Evolutionary conservation across 1,140 invertebrate genomes (phyloP).

Genomic region (Odontomachus brunneus): DNA sequence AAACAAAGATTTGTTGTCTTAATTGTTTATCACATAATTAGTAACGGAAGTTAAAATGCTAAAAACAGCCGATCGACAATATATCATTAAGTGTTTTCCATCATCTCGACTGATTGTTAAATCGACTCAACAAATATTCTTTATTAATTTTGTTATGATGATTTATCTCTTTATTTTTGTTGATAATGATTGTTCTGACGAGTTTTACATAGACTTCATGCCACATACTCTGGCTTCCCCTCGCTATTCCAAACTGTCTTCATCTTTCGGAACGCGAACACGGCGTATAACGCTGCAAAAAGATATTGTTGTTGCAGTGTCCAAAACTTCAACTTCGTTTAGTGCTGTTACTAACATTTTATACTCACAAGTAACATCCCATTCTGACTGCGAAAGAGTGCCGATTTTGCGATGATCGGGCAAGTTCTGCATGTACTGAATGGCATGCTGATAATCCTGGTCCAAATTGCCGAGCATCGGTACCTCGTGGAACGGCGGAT

Average conservation of each 20-base stretch:
- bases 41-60: too few relatives aligned
- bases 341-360: too few relatives aligned
- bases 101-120: background rate
- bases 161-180: too few relatives aligned
- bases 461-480: conserved; percentile 86
- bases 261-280: conserved; percentile 94
- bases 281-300: conserved; percentile 93
- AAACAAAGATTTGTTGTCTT: too few relatives aligned
- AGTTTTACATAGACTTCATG: conserved; percentile 29
- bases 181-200: background rate
- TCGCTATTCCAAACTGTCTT: conserved; percentile 88
- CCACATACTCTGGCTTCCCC: conserved; percentile 87
- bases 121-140: background rate
- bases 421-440: conserved; percentile 86
- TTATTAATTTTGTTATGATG: conserved; percentile 14
- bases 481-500: conserved; percentile 84
- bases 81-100: background rate
- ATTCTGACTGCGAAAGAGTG: conserved; percentile 95
- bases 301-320: conserved; percentile 60
- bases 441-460: conserved; percentile 91
- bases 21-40: too few relatives aligned
- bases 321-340: background rate
- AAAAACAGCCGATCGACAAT: too few relatives aligned
- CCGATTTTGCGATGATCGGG: conserved; percentile 86
- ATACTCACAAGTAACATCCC: conserved; percentile 95